These are phyloP conservation scores for Mastigias papua DNA, from an alignment of 30 jellyfish, hydroid and myxozoan genomes.

Conservation along the genomic window DNA sequence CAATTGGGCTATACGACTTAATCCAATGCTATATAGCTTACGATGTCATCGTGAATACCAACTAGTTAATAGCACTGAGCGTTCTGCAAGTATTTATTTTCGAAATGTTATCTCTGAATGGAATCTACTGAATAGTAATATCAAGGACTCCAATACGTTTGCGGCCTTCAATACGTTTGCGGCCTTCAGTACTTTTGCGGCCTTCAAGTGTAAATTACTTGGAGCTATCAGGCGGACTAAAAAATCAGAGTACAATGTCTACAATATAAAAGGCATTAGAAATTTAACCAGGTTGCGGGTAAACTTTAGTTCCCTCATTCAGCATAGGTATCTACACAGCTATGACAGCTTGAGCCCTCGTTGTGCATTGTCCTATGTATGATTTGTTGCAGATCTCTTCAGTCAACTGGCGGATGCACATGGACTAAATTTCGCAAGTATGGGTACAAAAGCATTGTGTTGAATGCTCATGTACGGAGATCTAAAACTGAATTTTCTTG, in stretches of 20 bases:
- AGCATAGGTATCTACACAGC: slow-evolving; percentile 4
- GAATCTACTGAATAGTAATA: no score
- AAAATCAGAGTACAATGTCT: background rate
- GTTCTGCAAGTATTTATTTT: no score
- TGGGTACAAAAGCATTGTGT: background rate
- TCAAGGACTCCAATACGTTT: no score
- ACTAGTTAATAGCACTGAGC: no score
- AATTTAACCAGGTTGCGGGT: slow-evolving; percentile 8
- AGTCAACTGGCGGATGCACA: slow-evolving; percentile 4
- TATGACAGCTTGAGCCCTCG: slow-evolving; percentile 3
- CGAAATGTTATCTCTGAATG: no score
- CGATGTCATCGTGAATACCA: background rate
- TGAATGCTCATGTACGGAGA: background rate
- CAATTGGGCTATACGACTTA: slow-evolving; percentile 1
- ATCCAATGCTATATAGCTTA: background rate
- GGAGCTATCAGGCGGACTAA: no score
- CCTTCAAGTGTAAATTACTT: slow-evolving; percentile 10
- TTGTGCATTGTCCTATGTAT: slow-evolving; percentile 39
- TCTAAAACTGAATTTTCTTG: background rate
- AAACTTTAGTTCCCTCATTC: slow-evolving; percentile 1
- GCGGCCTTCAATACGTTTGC: background rate
- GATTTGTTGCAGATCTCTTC: slow-evolving; percentile 2
- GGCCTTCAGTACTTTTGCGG: no score
- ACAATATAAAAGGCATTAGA: slow-evolving; percentile 1
- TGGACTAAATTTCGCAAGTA: background rate